Conservation (phyloP, 35 echinoderm and acorn worm species). For the Apostichopus japonicus region DNA sequence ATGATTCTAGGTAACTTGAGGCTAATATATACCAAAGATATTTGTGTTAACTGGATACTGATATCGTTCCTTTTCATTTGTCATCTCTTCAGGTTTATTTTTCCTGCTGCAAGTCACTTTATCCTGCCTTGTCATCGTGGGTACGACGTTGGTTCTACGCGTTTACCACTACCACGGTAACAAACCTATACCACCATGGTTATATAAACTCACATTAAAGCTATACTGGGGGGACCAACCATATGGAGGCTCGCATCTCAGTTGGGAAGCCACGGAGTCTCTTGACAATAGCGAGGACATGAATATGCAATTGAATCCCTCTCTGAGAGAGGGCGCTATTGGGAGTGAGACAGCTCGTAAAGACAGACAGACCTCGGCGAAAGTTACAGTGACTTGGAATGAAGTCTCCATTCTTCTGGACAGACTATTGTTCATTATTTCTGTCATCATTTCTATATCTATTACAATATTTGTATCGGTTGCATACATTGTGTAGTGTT, state of each 20-base stretch:
- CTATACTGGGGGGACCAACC: not conserved
- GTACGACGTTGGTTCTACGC: constrained; percentile 8
- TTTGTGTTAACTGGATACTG: too few species aligned
- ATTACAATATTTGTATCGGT: constrained; percentile 11
- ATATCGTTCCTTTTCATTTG: not conserved
- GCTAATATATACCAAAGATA: too few species aligned
- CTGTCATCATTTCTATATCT: not conserved
- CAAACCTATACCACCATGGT: constrained; percentile 2
- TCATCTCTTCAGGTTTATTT: constrained; percentile 17
- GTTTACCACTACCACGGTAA: constrained; percentile 15
- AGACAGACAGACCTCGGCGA: not conserved
- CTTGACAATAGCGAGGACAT: not conserved
- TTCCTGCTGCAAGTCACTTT: constrained; percentile 34
- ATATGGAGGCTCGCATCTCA: not conserved
- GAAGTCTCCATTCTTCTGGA: constrained; percentile 21
- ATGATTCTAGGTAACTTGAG: too few species aligned
- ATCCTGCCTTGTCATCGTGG: constrained; percentile 26
- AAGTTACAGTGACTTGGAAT: not conserved
- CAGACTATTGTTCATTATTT: constrained; percentile 7
- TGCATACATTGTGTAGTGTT: not conserved
- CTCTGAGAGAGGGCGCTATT: not conserved
- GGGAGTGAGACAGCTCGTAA: not conserved
- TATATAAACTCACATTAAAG: not conserved
- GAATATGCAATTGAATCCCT: not conserved
- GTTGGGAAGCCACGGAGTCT: not conserved